A percentile compares a stretch with the other conserved stretches of the same genome.
These are phyloP conservation scores for Rugalucina vietnamica DNA, from an alignment of 2,888 invertebrate genomes.

Conservation along the genomic window DNA sequence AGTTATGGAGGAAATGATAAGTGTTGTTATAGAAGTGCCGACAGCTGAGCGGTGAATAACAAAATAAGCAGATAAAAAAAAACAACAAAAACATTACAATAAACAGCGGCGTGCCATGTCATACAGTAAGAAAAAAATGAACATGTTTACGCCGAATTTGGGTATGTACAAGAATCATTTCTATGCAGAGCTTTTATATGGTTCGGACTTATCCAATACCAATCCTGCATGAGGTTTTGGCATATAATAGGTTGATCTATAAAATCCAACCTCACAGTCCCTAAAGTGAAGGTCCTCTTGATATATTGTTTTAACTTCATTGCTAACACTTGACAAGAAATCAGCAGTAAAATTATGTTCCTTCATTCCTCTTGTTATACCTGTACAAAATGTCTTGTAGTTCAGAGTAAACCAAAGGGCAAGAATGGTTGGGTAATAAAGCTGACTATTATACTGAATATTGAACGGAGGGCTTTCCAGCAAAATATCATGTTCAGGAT, in stretches of 20 bases:
- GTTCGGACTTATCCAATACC: not conserved
- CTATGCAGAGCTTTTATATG: not conserved
- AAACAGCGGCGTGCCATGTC: no score
- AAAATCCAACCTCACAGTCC: not conserved
- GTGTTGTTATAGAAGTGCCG: no score
- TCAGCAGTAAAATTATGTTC: not conserved
- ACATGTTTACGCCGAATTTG: no score
- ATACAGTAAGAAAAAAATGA: no score
- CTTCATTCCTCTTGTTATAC: constrained; percentile 3
- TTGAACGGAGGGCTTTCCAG: not conserved
- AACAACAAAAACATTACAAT: no score
- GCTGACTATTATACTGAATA: not conserved
- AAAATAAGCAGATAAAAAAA: no score
- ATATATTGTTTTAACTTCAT: not conserved
- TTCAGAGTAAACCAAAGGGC: constrained; percentile 23
- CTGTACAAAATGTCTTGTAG: constrained; percentile 19
- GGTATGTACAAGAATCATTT: no score
- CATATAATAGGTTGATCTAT: not conserved
- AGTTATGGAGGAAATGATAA: no score
- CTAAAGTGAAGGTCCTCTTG: not conserved
- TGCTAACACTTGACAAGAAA: not conserved
- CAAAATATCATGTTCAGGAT: constrained; percentile 19
- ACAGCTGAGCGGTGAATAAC: no score
- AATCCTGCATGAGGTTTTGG: not conserved
- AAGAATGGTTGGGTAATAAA: not conserved